phyloP scores from a whole-genome alignment of 2,113 vertebrate species.

The Zapornia atra region DNA sequence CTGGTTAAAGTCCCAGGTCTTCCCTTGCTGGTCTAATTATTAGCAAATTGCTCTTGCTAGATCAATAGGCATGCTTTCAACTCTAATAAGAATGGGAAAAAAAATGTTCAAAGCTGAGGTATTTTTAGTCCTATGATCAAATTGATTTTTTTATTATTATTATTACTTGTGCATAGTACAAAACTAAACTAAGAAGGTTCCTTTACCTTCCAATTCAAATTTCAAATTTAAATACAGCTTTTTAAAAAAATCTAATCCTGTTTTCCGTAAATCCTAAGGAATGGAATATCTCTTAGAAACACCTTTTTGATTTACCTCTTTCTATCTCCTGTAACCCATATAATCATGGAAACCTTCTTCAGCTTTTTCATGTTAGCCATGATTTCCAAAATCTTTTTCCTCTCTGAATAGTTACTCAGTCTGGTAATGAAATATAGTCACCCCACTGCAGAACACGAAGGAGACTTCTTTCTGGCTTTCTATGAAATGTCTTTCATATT shows the following conservation, averaged over 20 bases:
- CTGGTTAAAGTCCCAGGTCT: background rate
- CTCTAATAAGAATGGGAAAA: constrained; percentile 40
- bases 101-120: constrained; percentile 53
- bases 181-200: background rate
- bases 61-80: constrained; percentile 58
- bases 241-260: background rate
- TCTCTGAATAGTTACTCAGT: background rate
- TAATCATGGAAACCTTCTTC: background rate
- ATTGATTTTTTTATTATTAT: background rate
- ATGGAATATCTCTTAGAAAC: background rate
- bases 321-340: background rate
- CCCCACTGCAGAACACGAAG: background rate
- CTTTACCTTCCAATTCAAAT: constrained; percentile 16
- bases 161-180: background rate
- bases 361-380: background rate
- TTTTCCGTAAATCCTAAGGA: background rate
- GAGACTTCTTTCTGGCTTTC: background rate
- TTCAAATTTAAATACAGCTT: background rate
- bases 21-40: constrained; percentile 42
- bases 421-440: background rate
- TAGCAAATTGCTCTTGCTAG: constrained; percentile 55
- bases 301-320: background rate
- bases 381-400: background rate
- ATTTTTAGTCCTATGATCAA: constrained; percentile 45
- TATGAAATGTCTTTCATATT: background rate